Percentiles rank a stretch among this genome's conserved stretches.
phyloP scores from a whole-genome alignment of 2,888 invertebrate species.

The Tiliacea citrago region DNA sequence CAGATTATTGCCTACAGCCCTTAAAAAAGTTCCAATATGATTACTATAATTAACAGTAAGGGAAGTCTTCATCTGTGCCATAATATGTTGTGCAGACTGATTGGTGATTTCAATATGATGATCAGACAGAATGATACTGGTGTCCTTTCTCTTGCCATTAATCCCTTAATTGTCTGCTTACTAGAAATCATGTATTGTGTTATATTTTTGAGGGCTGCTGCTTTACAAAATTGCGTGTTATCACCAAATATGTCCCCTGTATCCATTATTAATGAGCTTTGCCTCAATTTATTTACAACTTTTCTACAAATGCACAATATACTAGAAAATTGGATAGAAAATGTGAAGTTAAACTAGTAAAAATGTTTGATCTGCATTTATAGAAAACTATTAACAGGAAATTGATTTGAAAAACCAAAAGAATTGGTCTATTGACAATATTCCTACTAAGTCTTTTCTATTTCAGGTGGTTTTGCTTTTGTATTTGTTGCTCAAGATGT shows the following conservation, averaged over 20 bases:
- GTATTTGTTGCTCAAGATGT: slow-evolving; percentile 98
- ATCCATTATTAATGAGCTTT: not conserved
- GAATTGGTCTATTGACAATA: slow-evolving; percentile 23
- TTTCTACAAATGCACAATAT: not conserved
- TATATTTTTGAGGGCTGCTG: not conserved
- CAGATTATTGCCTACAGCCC: not conserved
- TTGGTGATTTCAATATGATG: not conserved
- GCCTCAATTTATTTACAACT: not conserved
- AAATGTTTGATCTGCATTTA: not conserved
- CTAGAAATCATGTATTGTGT: not conserved
- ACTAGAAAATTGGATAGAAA: slow-evolving; percentile 11
- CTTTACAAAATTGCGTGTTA: not conserved
- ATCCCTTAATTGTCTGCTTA: not conserved
- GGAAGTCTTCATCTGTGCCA: not conserved
- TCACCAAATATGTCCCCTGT: not conserved
- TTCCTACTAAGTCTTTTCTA: slow-evolving; percentile 58
- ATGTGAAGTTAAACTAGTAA: not conserved
- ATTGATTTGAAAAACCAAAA: slow-evolving; percentile 12
- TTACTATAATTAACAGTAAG: not conserved
- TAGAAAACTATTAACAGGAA: slow-evolving; percentile 15
- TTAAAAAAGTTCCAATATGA: not conserved
- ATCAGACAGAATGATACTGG: not conserved
- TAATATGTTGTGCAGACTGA: slow-evolving; percentile 5
- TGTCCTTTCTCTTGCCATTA: not conserved
- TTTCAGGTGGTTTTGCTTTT: slow-evolving; percentile 98